Evolutionary conservation across 2,113 vertebrate genomes (phyloP).

Genomic region (Chaetops frenatus): DNA sequence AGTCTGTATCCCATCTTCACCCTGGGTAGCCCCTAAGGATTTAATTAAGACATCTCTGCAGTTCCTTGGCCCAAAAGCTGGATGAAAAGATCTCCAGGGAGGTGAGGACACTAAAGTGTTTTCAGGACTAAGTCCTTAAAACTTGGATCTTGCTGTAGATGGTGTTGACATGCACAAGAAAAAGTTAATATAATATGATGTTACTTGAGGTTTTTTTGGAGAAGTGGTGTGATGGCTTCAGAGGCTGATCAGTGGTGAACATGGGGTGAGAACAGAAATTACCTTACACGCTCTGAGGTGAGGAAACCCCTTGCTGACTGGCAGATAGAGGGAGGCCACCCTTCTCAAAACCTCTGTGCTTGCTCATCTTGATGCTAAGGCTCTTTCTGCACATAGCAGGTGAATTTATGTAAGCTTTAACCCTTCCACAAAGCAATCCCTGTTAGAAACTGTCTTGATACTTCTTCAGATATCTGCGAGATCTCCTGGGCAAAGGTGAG

Average conservation of each 20-base stretch:
- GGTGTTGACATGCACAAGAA: background rate
- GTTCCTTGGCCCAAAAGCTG: background rate
- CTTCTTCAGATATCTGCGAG: background rate
- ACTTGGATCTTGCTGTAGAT: background rate
- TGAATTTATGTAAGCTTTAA: background rate
- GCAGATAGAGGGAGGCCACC: background rate
- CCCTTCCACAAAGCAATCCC: background rate
- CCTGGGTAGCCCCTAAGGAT: background rate
- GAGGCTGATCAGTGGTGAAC: background rate
- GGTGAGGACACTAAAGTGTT: background rate
- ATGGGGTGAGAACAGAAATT: background rate
- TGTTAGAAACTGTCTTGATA: background rate
- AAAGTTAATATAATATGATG: background rate
- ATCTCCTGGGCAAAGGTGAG: background rate
- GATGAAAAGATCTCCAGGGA: background rate
- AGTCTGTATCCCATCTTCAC: background rate
- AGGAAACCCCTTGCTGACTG: background rate
- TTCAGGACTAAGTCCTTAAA: background rate
- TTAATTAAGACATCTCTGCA: background rate
- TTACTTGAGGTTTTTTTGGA: background rate
- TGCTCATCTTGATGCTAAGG: background rate
- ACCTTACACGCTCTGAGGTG: accelerated
- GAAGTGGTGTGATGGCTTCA: background rate
- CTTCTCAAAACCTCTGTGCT: background rate
- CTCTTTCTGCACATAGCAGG: background rate